Evolutionary conservation across 2,888 invertebrate species (phyloP).

Genomic region (Drosophila kuntzei): DNA sequence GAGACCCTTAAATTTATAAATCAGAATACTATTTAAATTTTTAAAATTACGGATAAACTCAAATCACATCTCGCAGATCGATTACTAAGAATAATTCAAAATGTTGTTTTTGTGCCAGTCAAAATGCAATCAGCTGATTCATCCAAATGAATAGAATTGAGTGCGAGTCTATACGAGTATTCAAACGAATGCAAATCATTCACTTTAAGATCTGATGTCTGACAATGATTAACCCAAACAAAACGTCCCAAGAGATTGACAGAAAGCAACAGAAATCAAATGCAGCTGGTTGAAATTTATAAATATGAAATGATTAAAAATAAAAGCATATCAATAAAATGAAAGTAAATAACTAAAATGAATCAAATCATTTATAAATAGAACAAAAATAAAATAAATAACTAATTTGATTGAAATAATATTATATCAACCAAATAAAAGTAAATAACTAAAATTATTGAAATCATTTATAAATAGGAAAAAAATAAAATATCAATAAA

Average conservation of each 20-base stretch:
- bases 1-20: too few species aligned
- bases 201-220: slow-evolving; percentile 36
- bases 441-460: too few species aligned
- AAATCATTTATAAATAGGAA: too few species aligned
- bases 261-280: slow-evolving; percentile 26
- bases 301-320: neutral
- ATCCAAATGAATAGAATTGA: slow-evolving; percentile 23
- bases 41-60: too few species aligned
- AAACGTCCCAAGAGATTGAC: slow-evolving; percentile 58
- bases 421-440: too few species aligned
- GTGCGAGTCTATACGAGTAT: slow-evolving; percentile 1
- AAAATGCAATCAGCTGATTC: slow-evolving; percentile 55
- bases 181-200: slow-evolving; percentile 52
- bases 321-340: neutral
- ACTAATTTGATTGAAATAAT: too few species aligned
- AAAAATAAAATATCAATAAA: too few species aligned
- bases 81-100: slow-evolving; percentile 40
- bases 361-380: slow-evolving; percentile 30
- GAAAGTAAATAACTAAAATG: slow-evolving; percentile 8
- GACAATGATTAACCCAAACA: slow-evolving; percentile 61
- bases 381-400: too few species aligned
- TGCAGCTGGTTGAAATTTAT: slow-evolving; percentile 23
- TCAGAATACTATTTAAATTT: too few species aligned
- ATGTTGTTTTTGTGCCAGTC: slow-evolving; percentile 41
- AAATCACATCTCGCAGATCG: neutral